phyloP scores from a whole-genome alignment of 1,140 invertebrate genomes.

The Semibalanus balanoides region DNA sequence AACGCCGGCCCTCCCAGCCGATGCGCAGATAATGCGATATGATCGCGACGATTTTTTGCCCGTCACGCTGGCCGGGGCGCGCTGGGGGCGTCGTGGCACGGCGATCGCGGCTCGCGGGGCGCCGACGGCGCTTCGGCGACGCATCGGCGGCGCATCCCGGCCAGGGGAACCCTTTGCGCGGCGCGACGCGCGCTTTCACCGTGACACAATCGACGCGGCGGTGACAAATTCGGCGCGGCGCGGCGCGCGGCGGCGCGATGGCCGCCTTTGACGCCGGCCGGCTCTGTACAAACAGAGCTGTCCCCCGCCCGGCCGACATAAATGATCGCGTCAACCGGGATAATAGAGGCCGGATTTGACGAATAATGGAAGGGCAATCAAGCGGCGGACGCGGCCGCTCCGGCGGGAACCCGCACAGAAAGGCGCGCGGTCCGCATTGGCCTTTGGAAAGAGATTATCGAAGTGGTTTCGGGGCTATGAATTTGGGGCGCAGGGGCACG shows the following conservation, averaged over 20 bases:
- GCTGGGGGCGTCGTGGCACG: too few species aligned
- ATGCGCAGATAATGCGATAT: background rate
- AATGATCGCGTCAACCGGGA: background rate
- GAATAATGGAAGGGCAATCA: background rate
- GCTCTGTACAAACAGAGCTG: background rate
- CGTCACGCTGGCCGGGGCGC: background rate
- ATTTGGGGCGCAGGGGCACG: background rate
- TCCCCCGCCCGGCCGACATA: background rate
- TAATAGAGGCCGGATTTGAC: background rate
- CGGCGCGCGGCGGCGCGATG: background rate
- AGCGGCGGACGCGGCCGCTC: background rate
- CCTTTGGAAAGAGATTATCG: slow-evolving; percentile 2
- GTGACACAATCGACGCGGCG: background rate
- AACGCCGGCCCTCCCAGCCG: background rate
- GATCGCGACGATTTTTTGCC: background rate
- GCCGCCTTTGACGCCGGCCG: background rate
- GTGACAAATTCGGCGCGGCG: background rate
- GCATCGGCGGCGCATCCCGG: background rate
- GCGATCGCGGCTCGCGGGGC: too few species aligned
- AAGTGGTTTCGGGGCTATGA: background rate
- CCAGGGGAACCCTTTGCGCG: background rate
- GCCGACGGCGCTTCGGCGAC: background rate
- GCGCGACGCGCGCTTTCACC: background rate
- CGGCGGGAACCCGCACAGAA: background rate
- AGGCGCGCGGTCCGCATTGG: background rate